Evolutionary conservation across 1,140 invertebrate genomes (phyloP).

Genomic region (Macrotrachela quadricornifera): DNA sequence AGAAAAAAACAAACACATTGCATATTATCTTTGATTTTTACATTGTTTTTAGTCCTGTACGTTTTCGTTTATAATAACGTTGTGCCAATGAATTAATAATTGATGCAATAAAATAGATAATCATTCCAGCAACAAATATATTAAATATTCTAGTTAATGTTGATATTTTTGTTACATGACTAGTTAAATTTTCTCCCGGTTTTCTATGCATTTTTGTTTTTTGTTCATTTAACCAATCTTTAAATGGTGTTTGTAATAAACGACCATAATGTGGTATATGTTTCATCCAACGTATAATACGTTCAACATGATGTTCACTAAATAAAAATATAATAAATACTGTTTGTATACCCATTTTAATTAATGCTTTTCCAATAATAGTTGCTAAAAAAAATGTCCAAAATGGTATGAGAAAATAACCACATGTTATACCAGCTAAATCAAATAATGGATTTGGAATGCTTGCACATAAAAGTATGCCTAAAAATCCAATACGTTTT

Average conservation of each 20-base stretch:
- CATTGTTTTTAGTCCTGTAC: no score
- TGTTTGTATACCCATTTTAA: slow-evolving; percentile 93
- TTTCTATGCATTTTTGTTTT: slow-evolving; percentile 59
- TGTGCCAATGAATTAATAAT: slow-evolving; percentile 91
- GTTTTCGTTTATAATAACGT: slow-evolving; percentile 43
- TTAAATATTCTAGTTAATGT: no score
- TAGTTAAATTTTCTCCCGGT: slow-evolving; percentile 19
- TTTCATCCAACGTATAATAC: slow-evolving; percentile 45
- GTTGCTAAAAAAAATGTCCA: slow-evolving; percentile 99
- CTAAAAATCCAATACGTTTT: slow-evolving; percentile 80
- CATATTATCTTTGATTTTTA: no score
- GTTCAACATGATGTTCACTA: slow-evolving; percentile 65
- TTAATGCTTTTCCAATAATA: slow-evolving; percentile 83
- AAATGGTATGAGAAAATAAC: slow-evolving; percentile 93
- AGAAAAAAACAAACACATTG: no score
- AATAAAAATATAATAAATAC: slow-evolving; percentile 70
- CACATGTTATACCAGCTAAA: slow-evolving; percentile 90
- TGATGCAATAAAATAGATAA: slow-evolving; percentile 77
- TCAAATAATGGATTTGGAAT: slow-evolving; percentile 99
- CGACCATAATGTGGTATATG: slow-evolving; percentile 50
- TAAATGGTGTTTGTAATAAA: slow-evolving; percentile 59
- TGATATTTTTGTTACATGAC: background rate
- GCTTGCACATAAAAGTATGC: slow-evolving; percentile 76
- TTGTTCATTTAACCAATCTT: slow-evolving; percentile 63
- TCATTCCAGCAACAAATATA: slow-evolving; percentile 39